phyloP scores from a whole-genome alignment of 2,113 vertebrate species.

The Camelus dromedarius region DNA sequence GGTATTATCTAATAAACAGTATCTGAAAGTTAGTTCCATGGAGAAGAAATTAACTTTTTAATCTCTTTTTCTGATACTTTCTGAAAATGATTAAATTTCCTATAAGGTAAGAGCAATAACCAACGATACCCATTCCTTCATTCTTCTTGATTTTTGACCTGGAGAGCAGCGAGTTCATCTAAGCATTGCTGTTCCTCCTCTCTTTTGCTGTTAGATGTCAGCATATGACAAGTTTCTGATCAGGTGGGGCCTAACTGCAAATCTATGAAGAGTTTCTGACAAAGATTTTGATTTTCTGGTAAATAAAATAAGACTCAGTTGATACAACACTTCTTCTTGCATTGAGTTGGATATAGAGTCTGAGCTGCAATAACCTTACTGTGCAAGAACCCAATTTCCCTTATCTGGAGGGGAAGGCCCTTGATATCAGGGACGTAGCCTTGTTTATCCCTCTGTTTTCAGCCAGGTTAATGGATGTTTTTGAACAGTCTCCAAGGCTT shows the following conservation, averaged over 20 bases:
- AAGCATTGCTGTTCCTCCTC: not conserved
- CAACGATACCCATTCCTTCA: not conserved
- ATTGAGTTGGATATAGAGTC: not conserved
- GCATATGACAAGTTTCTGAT: not conserved
- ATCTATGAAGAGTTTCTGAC: not conserved
- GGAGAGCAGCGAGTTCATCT: not conserved
- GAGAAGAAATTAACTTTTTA: not conserved
- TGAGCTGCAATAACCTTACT: not conserved
- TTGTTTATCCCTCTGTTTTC: not conserved
- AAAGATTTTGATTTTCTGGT: not conserved
- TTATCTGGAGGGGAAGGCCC: not conserved
- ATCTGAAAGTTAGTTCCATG: not conserved
- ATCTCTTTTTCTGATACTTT: not conserved
- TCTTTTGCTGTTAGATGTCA: not conserved
- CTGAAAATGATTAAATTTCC: not conserved
- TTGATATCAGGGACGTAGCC: not conserved
- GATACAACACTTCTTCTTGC: not conserved
- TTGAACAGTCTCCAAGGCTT: not conserved
- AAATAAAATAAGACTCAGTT: not conserved
- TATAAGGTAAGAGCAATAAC: not conserved
- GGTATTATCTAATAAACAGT: not conserved
- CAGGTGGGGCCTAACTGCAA: not conserved
- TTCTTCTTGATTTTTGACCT: not conserved
- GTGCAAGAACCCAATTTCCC: not conserved
- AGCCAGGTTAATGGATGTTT: not conserved